Evolutionary conservation across 1,140 invertebrate genomes (phyloP), one percentile per base, ranked within the genome.

Genomic region (Dufourea novaeangliae): DNA sequence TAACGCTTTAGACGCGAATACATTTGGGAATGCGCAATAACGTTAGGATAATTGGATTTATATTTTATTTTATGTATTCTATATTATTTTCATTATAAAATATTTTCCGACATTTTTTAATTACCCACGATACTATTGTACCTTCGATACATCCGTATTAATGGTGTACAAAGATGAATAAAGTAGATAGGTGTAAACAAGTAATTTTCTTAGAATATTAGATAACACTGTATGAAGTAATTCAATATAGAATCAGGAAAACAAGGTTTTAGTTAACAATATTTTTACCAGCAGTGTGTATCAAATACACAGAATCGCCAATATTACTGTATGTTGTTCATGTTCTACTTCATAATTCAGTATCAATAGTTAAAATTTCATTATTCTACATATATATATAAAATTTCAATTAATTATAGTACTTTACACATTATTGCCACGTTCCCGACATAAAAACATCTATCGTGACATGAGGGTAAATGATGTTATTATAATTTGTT

Each of bases 91-190:
- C 50, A 70, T 70, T 77, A 63, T 10, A 52, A 80, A 50, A 54
- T 59, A 67, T 75, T 83, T 79, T 76, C 37, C 56, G 67, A 76
- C 20, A 46, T 76, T 72, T 67, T 84, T 71, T 76, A 75, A 76
- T 29, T 27, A 39, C 72, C 14, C 52, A 34, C 39, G 25, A 59
- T 75, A 83, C 37, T 79, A 57, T 69, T 67, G 32, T 75, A 82
- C 44, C 37, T 71, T 70, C 32, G 66, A 82, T 4, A 39, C 32
- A 74, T 82, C 57, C 39, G 82, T 69, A 56, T 37, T 83, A 68
- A 50, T 78, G 68, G 59, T 79, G 80, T 82, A 82, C 69, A 79
- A 78, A 81, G 63, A 68, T 79, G 73, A 68, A 63, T 72, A 27
- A 37, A 81, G 37, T 78, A 80, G 73, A 82, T 80, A 82, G 50